phyloP scores from a whole-genome alignment of 2,888 invertebrate genomes.

The Pterostichus niger region DNA sequence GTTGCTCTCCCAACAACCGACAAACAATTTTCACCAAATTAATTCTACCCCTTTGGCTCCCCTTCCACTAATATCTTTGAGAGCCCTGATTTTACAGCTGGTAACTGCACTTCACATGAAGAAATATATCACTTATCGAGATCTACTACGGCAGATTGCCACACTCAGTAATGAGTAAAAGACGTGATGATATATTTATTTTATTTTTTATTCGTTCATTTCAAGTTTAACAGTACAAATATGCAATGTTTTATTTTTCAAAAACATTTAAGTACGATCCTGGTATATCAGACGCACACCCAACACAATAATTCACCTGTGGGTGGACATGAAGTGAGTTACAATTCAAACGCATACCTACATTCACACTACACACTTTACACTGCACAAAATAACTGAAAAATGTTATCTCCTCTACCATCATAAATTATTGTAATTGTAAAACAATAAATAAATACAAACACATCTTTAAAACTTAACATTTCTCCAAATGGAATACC shows the following conservation, averaged over 20 bases:
- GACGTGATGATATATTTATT: too few species aligned
- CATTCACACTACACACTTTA: slow-evolving; percentile 29
- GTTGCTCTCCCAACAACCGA: too few species aligned
- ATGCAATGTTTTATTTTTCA: not conserved
- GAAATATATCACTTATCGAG: too few species aligned
- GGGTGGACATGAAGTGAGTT: slow-evolving; percentile 52
- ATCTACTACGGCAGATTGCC: too few species aligned
- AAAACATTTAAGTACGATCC: slow-evolving; percentile 18
- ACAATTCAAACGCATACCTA: slow-evolving; percentile 60
- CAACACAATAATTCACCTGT: slow-evolving; percentile 50
- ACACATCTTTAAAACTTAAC: not conserved
- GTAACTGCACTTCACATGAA: too few species aligned
- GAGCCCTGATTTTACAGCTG: too few species aligned
- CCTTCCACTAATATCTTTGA: too few species aligned
- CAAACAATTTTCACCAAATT: too few species aligned
- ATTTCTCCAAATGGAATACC: slow-evolving; percentile 7
- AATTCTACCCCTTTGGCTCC: too few species aligned
- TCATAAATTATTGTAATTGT: slow-evolving; percentile 42
- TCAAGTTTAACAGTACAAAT: too few species aligned
- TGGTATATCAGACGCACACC: slow-evolving; percentile 36
- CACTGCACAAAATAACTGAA: slow-evolving; percentile 31
- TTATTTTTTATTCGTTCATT: too few species aligned
- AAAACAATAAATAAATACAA: slow-evolving; percentile 35
- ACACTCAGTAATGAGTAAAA: too few species aligned
- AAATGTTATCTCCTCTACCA: slow-evolving; percentile 22